phyloP scores from a whole-genome alignment of 2,113 vertebrate genomes.

The Copsychus sechellarum region DNA sequence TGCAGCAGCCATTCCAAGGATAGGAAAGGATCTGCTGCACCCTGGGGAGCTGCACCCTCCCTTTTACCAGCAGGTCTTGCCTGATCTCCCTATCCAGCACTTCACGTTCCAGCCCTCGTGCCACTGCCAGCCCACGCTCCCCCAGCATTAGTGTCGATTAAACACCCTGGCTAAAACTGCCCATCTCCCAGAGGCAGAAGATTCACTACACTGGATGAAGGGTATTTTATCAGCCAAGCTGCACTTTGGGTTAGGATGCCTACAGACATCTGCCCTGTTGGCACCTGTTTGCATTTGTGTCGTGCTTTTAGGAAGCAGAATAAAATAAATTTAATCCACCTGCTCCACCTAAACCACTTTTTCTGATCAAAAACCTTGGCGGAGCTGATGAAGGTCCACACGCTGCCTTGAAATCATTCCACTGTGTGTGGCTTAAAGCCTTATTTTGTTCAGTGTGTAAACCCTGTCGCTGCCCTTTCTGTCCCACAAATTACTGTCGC shows the following conservation, averaged over 20 bases:
- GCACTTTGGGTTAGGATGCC: neutral
- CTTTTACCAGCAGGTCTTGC: neutral
- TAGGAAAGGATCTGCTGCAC: neutral
- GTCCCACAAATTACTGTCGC: neutral
- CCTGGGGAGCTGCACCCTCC: neutral
- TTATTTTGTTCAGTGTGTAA: neutral
- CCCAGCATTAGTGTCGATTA: neutral
- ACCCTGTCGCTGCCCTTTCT: neutral
- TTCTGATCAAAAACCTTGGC: neutral
- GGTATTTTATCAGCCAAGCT: neutral
- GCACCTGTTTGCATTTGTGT: neutral
- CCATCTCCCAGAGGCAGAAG: neutral
- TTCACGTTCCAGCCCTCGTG: neutral
- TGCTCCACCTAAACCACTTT: neutral
- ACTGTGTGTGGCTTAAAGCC: accelerated
- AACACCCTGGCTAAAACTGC: neutral
- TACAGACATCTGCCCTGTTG: neutral
- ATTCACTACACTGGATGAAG: accelerated
- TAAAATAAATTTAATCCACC: neutral
- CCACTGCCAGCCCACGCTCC: neutral
- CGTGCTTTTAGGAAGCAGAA: neutral
- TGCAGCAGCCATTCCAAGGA: neutral
- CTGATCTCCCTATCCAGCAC: neutral
- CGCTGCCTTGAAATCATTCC: neutral
- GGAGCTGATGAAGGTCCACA: neutral